Base-by-base conservation (phyloP, 2,113 vertebrate species). In the Macaca mulatta region DNA sequence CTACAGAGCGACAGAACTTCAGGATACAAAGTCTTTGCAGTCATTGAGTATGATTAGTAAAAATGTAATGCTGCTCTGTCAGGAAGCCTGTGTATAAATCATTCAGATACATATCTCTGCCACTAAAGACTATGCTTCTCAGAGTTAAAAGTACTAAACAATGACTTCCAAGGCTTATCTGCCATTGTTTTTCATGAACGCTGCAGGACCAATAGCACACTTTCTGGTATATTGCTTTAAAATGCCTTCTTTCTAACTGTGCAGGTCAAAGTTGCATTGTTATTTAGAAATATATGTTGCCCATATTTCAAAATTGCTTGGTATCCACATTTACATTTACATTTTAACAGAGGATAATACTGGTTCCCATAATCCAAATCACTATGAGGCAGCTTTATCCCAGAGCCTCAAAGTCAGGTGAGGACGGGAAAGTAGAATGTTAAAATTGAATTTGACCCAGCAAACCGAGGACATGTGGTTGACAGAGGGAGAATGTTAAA, bases 351-450 rank as follows among this genome's bases (percentile, higher is more conserved):
- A 93, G 32, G 70, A 43, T n/a, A 72, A 82, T 32, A 40, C 27
- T 48, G 50, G 23, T 55, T 86, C 35, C 4, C 27, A 20, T 74
- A 48, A 72, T 35, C 17, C 45, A 55, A 50, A 57, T 89, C 70
- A 32, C 59, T 83, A 14, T 77, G 50, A 88, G 3, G 5, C 30
- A 11, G 35, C 48, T 89, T 86, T 80, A 45, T 11, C 40, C 69
- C 3, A 8, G 38, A 81, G 25, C 27, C 27, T 95, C 90, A 27
- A 95, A 74, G 27, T 80, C 69, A 93, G 30, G 1, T 70, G 32
- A 50, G 20, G 84, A 89, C 27, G 95, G 69, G 13, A 87, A 96
- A 95, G 90, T 22, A 48, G n/a, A 96, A 55, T 50, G 80, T 57
- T 77, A 40, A 95, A 64, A 67, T 77, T 84, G 27, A 23, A 6